Conservation (phyloP, 2,797 vertebrate species). For the Sebastes matsubarae region DNA sequence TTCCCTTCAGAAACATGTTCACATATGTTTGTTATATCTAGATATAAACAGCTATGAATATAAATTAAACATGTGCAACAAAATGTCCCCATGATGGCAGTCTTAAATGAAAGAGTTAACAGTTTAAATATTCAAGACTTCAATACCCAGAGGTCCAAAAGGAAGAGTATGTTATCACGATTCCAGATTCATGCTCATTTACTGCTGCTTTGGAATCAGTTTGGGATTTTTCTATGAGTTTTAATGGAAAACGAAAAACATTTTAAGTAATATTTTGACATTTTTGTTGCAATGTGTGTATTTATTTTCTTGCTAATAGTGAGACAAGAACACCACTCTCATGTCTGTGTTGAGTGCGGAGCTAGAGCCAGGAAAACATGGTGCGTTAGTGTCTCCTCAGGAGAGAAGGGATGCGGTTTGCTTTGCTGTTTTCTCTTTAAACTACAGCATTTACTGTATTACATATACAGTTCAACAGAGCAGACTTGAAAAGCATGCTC, state of each 20-base stretch:
- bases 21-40: neutral
- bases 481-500: conserved; percentile 2
- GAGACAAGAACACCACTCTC: neutral
- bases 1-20: neutral
- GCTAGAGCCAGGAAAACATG: neutral
- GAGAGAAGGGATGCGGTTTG: neutral
- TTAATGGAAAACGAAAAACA: neutral
- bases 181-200: neutral
- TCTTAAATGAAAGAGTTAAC: conserved; percentile 21
- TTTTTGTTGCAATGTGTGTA: neutral
- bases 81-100: neutral
- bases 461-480: neutral
- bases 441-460: neutral
- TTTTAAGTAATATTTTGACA: neutral
- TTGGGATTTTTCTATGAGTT: neutral
- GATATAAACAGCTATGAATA: neutral
- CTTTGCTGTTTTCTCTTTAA: neutral
- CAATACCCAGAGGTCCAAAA: conserved; percentile 7
- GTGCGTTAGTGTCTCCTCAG: neutral
- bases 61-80: conserved; percentile 22
- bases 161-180: neutral
- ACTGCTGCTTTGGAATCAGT: neutral
- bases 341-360: neutral
- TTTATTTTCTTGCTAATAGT: neutral
- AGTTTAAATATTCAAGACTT: conserved; percentile 34